These are phyloP conservation scores for Drosophila burlai DNA, from an alignment of 1,140 invertebrate species.

Conservation along the genomic window DNA sequence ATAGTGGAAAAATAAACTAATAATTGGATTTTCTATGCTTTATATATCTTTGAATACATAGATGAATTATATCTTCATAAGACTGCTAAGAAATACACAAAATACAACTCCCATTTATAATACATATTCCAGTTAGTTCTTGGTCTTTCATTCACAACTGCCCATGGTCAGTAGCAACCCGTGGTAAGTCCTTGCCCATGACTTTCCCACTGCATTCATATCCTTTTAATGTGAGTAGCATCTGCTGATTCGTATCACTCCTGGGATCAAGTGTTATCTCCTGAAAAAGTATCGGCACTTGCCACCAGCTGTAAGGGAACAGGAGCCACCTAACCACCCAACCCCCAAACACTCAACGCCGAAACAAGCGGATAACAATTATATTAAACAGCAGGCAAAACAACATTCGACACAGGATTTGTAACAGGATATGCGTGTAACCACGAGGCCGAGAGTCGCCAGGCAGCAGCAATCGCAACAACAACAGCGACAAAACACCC, in stretches of 20 bases:
- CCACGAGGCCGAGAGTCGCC: slow-evolving; percentile 61
- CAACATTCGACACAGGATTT: slow-evolving; percentile 78
- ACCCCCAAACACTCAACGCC: slow-evolving; percentile 36
- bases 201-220: slow-evolving; percentile 25
- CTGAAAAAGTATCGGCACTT: slow-evolving; percentile 69
- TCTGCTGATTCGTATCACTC: slow-evolving; percentile 17
- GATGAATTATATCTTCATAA: no score
- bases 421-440: slow-evolving; percentile 85
- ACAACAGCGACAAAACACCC: slow-evolving; percentile 69
- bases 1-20: background rate
- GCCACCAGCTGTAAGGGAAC: slow-evolving; percentile 30
- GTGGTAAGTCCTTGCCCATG: background rate
- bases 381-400: slow-evolving; percentile 80
- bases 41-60: background rate
- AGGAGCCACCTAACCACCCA: slow-evolving; percentile 18
- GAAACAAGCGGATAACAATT: slow-evolving; percentile 76
- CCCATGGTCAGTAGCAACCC: background rate
- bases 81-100: no score
- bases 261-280: slow-evolving; percentile 30
- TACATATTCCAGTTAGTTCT: background rate
- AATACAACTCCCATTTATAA: no score
- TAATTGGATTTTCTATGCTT: background rate
- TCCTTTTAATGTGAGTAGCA: slow-evolving; percentile 43
- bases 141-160: background rate
- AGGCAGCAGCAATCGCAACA: slow-evolving; percentile 26